Conservation (phyloP, 2,888 invertebrate species). For the Toxonevra muliebris region DNA sequence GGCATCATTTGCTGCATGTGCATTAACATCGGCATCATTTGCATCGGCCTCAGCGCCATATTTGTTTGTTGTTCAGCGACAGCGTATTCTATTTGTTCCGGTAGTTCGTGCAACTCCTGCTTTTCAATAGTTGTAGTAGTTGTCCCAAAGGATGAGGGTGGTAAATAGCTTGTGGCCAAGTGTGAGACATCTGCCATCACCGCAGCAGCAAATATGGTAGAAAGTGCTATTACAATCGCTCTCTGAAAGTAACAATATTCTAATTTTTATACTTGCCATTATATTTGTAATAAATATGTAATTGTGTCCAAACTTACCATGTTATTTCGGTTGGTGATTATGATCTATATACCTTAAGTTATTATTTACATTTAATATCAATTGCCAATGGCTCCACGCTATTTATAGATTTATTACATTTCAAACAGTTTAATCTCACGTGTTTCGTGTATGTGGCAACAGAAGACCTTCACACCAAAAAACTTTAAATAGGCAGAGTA, state of each 20-base stretch:
- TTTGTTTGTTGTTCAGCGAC: slow-evolving; percentile 29
- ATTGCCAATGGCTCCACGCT: slow-evolving; percentile 8
- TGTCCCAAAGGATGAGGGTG: slow-evolving; percentile 22
- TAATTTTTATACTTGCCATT: too few species aligned
- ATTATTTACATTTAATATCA: neutral
- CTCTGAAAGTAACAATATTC: neutral
- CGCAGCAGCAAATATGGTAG: slow-evolving; percentile 41
- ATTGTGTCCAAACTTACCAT: slow-evolving; percentile 44
- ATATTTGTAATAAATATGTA: too few species aligned
- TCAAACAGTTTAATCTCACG: too few species aligned
- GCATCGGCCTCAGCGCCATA: neutral
- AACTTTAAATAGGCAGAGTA: too few species aligned
- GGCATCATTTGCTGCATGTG: neutral
- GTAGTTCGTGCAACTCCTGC: slow-evolving; percentile 53
- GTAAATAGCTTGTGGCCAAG: slow-evolving; percentile 48
- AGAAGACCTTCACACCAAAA: too few species aligned
- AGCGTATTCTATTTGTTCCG: slow-evolving; percentile 54
- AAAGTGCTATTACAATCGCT: slow-evolving; percentile 9
- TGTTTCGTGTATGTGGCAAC: too few species aligned
- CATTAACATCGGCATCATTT: neutral
- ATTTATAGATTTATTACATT: slow-evolving; percentile 10
- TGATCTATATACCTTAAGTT: neutral
- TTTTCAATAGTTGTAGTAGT: slow-evolving; percentile 48
- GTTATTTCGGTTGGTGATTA: slow-evolving; percentile 41
- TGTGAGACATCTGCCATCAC: slow-evolving; percentile 53